A percentile compares a stretch with the other conserved stretches of the same genome.
Evolutionary conservation across 1,140 invertebrate species (phyloP).

Genomic region (Chelonus insularis): DNA sequence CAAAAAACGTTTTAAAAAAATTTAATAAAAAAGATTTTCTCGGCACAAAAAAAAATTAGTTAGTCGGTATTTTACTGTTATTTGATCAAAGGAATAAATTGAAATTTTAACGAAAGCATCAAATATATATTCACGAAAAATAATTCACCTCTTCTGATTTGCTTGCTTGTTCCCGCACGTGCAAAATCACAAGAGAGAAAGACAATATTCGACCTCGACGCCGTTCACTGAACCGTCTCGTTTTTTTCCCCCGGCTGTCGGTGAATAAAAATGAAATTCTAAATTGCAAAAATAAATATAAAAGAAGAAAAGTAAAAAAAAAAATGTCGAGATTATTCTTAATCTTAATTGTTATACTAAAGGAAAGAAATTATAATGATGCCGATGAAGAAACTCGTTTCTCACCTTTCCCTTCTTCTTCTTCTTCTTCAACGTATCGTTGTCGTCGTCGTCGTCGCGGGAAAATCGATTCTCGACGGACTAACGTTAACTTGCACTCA

Average conservation of each 20-base stretch:
- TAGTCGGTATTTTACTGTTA: no score
- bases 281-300: constrained; percentile 10
- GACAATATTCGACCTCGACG: constrained; percentile 26
- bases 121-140: no score
- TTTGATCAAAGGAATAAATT: no score
- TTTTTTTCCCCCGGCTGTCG: constrained; percentile 16
- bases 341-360: neutral
- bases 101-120: no score
- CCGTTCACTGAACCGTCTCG: constrained; percentile 29
- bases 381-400: constrained; percentile 16
- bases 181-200: constrained; percentile 13
- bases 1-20: no score
- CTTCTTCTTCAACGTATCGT: constrained; percentile 26
- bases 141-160: neutral
- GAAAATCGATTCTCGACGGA: constrained; percentile 30
- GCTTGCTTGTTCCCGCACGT: constrained; percentile 16
- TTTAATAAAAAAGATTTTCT: no score
- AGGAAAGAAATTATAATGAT: neutral
- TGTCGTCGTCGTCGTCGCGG: constrained; percentile 19
- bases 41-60: no score
- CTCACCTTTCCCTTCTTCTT: neutral
- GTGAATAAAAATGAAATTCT: constrained; percentile 12
- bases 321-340: neutral
- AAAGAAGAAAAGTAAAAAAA: neutral
- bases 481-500: neutral